Percentiles rank a stretch among this genome's conserved stretches.
These are phyloP conservation scores for Acropternis orthonyx DNA, from an alignment of 2,797 vertebrate species.

Conservation along the genomic window DNA sequence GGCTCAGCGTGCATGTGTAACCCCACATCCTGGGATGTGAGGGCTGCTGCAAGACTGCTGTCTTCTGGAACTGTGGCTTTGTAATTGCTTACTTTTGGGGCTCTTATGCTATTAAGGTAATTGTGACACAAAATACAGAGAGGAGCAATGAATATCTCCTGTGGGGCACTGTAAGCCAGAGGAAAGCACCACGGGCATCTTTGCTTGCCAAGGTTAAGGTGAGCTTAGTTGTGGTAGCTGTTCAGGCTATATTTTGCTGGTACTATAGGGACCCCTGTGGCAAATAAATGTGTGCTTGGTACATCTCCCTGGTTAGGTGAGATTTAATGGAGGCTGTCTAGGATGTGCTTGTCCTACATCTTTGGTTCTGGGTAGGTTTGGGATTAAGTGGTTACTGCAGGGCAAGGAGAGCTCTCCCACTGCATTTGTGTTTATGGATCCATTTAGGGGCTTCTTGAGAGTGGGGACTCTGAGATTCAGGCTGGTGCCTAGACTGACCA, in stretches of 20 bases:
- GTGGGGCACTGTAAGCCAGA: background rate
- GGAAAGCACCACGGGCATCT: background rate
- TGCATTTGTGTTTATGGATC: fast-evolving
- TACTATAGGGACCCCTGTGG: fast-evolving
- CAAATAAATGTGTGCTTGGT: fast-evolving
- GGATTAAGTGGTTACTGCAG: background rate
- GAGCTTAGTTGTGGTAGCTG: background rate
- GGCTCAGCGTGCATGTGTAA: fast-evolving
- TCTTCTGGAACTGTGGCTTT: background rate
- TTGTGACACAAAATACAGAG: background rate
- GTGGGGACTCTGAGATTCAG: background rate
- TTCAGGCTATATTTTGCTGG: fast-evolving
- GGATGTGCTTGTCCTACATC: fast-evolving
- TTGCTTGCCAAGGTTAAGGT: background rate
- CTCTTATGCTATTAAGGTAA: background rate
- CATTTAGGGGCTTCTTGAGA: background rate
- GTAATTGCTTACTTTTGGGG: background rate
- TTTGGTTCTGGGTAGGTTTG: background rate
- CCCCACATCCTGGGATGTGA: fast-evolving
- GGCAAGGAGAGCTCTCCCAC: too few relatives aligned
- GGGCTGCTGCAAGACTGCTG: background rate
- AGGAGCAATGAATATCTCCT: background rate
- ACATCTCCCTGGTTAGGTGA: background rate
- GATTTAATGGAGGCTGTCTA: background rate
- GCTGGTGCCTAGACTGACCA: background rate